A percentile compares a stretch with the other conserved stretches of the same genome.
phyloP scores from a whole-genome alignment of 37 sponge, comb jelly and placozoan genomes.

The Cladorhizidae sp. region DNA sequence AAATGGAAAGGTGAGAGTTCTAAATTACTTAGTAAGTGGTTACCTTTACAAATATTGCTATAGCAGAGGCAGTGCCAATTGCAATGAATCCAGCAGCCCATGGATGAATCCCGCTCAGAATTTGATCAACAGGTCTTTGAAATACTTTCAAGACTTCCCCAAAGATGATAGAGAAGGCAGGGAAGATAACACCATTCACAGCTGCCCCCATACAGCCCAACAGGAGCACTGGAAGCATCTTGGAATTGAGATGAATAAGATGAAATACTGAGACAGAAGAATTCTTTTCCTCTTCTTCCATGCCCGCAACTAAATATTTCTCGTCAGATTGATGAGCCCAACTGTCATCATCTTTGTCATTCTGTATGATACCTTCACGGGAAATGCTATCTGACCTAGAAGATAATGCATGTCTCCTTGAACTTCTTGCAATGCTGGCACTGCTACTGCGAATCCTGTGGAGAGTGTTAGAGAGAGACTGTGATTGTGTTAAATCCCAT shows the following conservation, averaged over 20 bases:
- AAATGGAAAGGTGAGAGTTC: no score
- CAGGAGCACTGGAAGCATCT: slow-evolving; percentile 70
- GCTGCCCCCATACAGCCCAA: slow-evolving; percentile 64
- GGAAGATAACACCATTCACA: slow-evolving; percentile 56
- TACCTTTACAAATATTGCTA: slow-evolving; percentile 55
- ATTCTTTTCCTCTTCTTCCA: slow-evolving; percentile 20
- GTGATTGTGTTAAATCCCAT: no score
- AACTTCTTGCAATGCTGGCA: no score
- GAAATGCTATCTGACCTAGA: no score
- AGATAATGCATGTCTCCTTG: no score
- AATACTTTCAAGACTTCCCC: slow-evolving; percentile 60
- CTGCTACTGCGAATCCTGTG: no score
- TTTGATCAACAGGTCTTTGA: neutral
- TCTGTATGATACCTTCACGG: no score
- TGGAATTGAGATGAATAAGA: slow-evolving; percentile 31
- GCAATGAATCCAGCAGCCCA: slow-evolving; percentile 54
- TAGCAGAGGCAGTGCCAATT: slow-evolving; percentile 50
- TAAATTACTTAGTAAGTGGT: neutral
- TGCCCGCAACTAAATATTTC: no score
- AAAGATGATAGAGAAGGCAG: slow-evolving; percentile 78
- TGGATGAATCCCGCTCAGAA: slow-evolving; percentile 7
- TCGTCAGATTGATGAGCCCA: no score
- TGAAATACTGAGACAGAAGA: slow-evolving; percentile 24
- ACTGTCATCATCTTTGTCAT: no score
- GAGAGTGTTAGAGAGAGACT: no score